phyloP scores from a whole-genome alignment of 2,888 invertebrate genomes.

The Apamea crenata region DNA sequence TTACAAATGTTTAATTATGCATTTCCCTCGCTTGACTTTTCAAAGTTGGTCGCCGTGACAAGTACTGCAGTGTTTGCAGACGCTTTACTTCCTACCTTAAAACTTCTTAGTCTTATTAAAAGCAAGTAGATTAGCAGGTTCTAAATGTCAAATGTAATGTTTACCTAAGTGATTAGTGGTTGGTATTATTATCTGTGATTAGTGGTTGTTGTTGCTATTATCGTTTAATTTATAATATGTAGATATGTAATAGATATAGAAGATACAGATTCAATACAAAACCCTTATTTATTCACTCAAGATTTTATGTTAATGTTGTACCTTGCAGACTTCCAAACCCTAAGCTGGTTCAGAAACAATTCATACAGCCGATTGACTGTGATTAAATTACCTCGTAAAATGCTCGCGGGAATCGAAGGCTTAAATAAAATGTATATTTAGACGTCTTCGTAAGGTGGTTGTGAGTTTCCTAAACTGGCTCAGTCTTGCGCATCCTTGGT shows the following conservation, averaged over 20 bases:
- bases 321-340: neutral
- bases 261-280: neutral
- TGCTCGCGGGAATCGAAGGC: constrained; percentile 7
- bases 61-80: constrained; percentile 41
- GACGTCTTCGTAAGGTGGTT: constrained; percentile 6
- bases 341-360: neutral
- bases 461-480: constrained; percentile 16
- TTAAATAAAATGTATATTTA: constrained; percentile 44
- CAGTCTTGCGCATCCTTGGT: constrained; percentile 1
- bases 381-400: constrained; percentile 29
- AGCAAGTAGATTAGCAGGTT: neutral
- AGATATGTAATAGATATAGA: too few species aligned
- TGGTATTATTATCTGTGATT: too few species aligned
- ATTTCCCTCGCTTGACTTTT: constrained; percentile 60
- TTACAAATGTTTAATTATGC: constrained; percentile 65
- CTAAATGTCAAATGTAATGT: constrained; percentile 10
- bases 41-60: constrained; percentile 53
- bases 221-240: too few species aligned
- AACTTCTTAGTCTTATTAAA: constrained; percentile 13
- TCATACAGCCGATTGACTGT: constrained; percentile 12
- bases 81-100: constrained; percentile 25
- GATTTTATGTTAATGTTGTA: neutral
- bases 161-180: too few species aligned
- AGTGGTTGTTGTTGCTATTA: too few species aligned
- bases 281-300: constrained; percentile 1